phyloP scores from a whole-genome alignment of 35 echinoderm and acorn worm species.

The Ptychodera flava region DNA sequence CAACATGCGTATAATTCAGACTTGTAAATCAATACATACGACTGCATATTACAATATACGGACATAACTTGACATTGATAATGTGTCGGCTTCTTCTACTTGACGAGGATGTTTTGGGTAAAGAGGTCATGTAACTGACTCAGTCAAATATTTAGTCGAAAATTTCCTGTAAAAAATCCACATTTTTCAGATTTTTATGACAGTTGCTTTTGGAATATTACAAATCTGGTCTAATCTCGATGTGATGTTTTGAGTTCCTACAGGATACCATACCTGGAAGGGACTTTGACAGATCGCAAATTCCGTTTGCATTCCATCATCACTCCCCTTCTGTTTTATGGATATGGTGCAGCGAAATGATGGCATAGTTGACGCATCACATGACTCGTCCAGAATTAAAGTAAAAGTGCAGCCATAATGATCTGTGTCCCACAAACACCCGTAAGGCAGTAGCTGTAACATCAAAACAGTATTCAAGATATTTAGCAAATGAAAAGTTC shows the following conservation, averaged over 20 bases:
- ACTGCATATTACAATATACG: background rate
- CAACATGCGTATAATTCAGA: background rate
- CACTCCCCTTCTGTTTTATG: background rate
- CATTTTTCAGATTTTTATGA: no score
- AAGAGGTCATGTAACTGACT: background rate
- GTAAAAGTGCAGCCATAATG: background rate
- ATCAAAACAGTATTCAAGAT: no score
- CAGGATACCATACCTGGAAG: background rate
- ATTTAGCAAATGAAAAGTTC: no score
- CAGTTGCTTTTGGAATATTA: no score
- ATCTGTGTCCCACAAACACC: background rate
- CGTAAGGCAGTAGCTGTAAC: background rate
- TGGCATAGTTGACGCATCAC: background rate
- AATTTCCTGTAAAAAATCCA: background rate
- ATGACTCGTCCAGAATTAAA: background rate
- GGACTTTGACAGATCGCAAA: background rate
- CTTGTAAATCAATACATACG: background rate
- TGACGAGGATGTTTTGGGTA: background rate
- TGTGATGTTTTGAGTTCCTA: background rate
- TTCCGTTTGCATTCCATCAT: background rate
- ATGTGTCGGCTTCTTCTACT: background rate
- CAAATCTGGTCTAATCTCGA: background rate
- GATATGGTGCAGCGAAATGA: background rate
- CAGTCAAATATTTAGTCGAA: background rate
- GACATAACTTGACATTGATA: background rate